A percentile compares a stretch with the other conserved stretches of the same genome.
phyloP scores from a whole-genome alignment of 2,888 invertebrate genomes.

The Pyrrhia umbra region DNA sequence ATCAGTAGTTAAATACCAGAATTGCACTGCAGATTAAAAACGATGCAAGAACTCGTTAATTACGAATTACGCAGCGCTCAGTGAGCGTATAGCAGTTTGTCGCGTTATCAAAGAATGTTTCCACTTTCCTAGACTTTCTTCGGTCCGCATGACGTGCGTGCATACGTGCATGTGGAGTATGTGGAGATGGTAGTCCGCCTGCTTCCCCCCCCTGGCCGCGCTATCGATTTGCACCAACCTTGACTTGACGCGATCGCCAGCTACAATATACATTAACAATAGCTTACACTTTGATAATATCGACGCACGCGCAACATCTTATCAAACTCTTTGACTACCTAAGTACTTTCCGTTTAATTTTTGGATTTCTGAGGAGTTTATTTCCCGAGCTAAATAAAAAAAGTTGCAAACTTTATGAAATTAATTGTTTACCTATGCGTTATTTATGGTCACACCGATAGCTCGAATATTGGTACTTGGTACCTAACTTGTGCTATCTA shows the following conservation, averaged over 20 bases:
- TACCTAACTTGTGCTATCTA: conserved; percentile 11
- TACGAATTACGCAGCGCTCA: conserved; percentile 67
- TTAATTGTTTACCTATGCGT: no score
- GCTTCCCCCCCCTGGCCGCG: conserved; percentile 68
- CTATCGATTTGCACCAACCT: conserved; percentile 86
- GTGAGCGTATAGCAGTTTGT: conserved; percentile 69
- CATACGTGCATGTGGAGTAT: conserved; percentile 76
- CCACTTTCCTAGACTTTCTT: conserved; percentile 88
- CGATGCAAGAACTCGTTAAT: conserved; percentile 60
- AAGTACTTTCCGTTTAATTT: conserved; percentile 76
- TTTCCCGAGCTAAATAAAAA: background rate
- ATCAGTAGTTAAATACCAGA: conserved; percentile 52
- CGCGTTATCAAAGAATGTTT: conserved; percentile 81
- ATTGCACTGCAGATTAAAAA: conserved; percentile 57
- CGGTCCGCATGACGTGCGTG: conserved; percentile 74
- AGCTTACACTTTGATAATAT: conserved; percentile 75
- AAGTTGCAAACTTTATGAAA: no score
- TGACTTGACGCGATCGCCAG: conserved; percentile 81
- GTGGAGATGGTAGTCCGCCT: conserved; percentile 68
- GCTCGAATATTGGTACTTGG: no score
- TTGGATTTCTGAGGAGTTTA: background rate
- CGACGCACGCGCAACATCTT: conserved; percentile 79
- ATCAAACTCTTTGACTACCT: conserved; percentile 63
- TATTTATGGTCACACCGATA: no score
- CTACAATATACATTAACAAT: conserved; percentile 85